Percentiles rank a stretch among this genome's conserved stretches.
Evolutionary conservation across 2,888 invertebrate genomes (phyloP).

Genomic region (Tetrapedia diversipes): DNA sequence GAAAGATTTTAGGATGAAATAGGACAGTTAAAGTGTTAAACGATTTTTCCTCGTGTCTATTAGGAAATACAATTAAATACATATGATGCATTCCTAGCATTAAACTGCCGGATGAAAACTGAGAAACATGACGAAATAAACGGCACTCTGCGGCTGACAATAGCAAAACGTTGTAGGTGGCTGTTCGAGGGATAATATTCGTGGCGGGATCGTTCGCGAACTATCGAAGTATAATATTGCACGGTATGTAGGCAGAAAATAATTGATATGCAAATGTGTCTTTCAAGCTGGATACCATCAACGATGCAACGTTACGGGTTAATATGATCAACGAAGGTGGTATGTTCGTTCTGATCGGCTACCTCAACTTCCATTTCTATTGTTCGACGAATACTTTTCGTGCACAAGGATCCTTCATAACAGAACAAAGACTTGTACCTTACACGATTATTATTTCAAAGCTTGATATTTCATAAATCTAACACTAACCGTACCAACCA

Average conservation of each 20-base stretch:
- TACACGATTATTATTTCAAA: too few species aligned
- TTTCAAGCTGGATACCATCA: constrained; percentile 45
- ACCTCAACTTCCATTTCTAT: constrained; percentile 1
- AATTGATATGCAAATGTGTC: constrained; percentile 69
- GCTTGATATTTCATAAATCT: too few species aligned
- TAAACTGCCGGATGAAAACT: background rate
- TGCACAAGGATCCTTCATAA: too few species aligned
- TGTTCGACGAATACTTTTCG: background rate
- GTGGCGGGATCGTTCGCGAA: constrained; percentile 45
- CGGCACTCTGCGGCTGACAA: background rate
- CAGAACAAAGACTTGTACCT: too few species aligned
- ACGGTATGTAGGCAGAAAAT: constrained; percentile 60
- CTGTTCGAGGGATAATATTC: constrained; percentile 45
- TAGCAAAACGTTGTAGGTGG: constrained; percentile 51
- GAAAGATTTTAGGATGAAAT: too few species aligned
- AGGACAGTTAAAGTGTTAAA: too few species aligned
- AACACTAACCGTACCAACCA: too few species aligned
- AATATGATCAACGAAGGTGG: constrained; percentile 9
- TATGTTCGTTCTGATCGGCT: background rate
- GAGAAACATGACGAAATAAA: background rate
- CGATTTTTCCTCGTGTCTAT: background rate
- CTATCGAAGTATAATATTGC: constrained; percentile 58
- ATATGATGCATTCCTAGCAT: background rate
- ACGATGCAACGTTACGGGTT: constrained; percentile 18
- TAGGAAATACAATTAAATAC: background rate